Base-by-base conservation (phyloP, 2,797 vertebrate species). In the Stomatorhinus walkeri region DNA sequence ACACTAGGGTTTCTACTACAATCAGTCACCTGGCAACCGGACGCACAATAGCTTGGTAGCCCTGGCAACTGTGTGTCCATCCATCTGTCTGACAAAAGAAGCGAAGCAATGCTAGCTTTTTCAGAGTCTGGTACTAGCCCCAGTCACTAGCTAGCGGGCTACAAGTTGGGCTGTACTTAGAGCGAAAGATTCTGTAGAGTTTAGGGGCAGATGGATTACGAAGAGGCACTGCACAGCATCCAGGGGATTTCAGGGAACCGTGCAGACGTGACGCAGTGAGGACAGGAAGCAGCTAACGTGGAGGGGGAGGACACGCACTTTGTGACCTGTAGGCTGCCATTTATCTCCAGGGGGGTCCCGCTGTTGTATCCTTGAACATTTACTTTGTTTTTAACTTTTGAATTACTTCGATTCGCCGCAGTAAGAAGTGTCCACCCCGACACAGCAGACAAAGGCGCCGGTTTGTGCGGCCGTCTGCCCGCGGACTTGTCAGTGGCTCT, bases 1-100 rank as follows among this genome's bases (percentile, higher is more conserved):
- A 90, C 90, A 72, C 91, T 43, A 89, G 89, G 81, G 61, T 92
- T 90, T 95, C 94, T 94, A 94, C 92, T 84, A 94, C 93, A 93
- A 95, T 94, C 91, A 92, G 95, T 96, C 95, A 95, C 96, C 94
- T 95, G 95, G 96, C 95, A 96, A 96, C 96, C 90, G 93, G 93
- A 93, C 95, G 95, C 94, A 96, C 96, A 96, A 96, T 95, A 93
- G 95, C 91, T 90, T 89, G 84, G 95, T 96, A 93, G 92, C 95
- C 95, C 91, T 95, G 95, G 94, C 93, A 94, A 96, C 94, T 93
- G 93, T 92, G 92, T 94, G 93, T 88, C 64, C 46, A 40, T 87
- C 61, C 83, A 89, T 94, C 92, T 91, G 91, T 90, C 92, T 90
- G 90, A 72, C 89, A 9, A 46, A 89, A 89, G 91, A 91, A 89